Percentiles rank a stretch among this genome's conserved stretches.
These are phyloP conservation scores for Operophtera brumata DNA, from an alignment of 2,888 invertebrate species.

Conservation along the genomic window DNA sequence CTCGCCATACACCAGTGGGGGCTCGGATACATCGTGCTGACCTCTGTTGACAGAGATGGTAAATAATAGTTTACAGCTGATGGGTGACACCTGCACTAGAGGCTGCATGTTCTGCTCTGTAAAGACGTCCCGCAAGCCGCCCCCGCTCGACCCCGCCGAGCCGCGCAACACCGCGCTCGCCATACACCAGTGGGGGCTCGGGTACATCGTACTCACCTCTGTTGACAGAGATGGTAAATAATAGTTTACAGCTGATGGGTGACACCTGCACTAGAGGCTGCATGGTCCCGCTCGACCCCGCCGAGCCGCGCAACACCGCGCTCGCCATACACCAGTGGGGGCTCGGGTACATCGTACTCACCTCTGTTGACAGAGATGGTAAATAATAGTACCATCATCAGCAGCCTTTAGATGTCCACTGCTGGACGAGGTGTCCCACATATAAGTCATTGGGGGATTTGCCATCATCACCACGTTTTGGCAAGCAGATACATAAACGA, in stretches of 20 bases:
- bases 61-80: slow-evolving; percentile 25
- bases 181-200: slow-evolving; percentile 95
- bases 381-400: slow-evolving; percentile 34
- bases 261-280: slow-evolving; percentile 90
- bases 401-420: too few relatives aligned
- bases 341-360: slow-evolving; percentile 97
- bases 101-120: slow-evolving; percentile 99
- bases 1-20: slow-evolving; percentile 96
- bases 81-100: slow-evolving; percentile 80
- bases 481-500: too few relatives aligned
- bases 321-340: slow-evolving; percentile 96
- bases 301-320: slow-evolving; percentile 96
- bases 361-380: slow-evolving; percentile 99
- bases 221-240: slow-evolving; percentile 96
- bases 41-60: slow-evolving; percentile 99
- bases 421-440: too few relatives aligned
- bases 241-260: neutral
- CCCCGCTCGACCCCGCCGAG: slow-evolving; percentile 93
- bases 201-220: slow-evolving; percentile 98
- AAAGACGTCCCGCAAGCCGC: slow-evolving; percentile 95
- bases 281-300: slow-evolving; percentile 93
- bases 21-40: slow-evolving; percentile 97
- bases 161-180: slow-evolving; percentile 96
- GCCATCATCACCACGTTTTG: too few relatives aligned
- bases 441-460: too few relatives aligned